These are phyloP conservation scores for Morone saxatilis DNA, from an alignment of 2,113 vertebrate genomes.

Conservation along the genomic window DNA sequence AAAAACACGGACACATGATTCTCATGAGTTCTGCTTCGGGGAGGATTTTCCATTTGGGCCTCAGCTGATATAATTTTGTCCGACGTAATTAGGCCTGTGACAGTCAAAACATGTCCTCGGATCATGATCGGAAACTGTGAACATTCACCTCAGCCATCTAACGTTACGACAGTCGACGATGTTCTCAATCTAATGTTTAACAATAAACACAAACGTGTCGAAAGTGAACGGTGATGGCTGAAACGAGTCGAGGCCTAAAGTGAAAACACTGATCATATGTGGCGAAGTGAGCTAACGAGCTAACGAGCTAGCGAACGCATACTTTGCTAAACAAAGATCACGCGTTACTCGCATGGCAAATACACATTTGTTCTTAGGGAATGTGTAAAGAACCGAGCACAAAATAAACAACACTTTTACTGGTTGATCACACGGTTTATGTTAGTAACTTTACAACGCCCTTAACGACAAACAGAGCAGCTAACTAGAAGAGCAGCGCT, in stretches of 20 bases:
- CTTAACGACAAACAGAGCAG: conserved; percentile 6
- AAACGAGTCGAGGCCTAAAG: conserved; percentile 58
- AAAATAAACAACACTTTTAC: neutral
- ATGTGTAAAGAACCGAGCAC: neutral
- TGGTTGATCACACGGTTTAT: fast-evolving
- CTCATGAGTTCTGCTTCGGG: neutral
- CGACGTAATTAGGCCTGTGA: conserved; percentile 59
- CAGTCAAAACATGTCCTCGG: neutral
- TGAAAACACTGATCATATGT: conserved; percentile 39
- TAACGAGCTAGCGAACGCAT: conserved; percentile 51
- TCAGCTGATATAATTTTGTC: conserved; percentile 28
- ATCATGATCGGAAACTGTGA: neutral
- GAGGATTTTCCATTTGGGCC: conserved; percentile 45
- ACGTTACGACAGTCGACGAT: too few species aligned
- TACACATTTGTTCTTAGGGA: fast-evolving
- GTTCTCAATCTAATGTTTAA: neutral
- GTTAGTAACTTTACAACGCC: neutral
- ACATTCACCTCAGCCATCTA: neutral
- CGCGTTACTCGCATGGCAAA: neutral
- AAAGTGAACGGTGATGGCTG: neutral
- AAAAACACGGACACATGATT: neutral
- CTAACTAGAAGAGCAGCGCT: conserved; percentile 14
- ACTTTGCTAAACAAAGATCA: neutral
- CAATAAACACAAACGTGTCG: fast-evolving
- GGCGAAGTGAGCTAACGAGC: conserved; percentile 45